phyloP scores from a whole-genome alignment of 2,797 vertebrate species.

The Phrynocephalus forsythii region DNA sequence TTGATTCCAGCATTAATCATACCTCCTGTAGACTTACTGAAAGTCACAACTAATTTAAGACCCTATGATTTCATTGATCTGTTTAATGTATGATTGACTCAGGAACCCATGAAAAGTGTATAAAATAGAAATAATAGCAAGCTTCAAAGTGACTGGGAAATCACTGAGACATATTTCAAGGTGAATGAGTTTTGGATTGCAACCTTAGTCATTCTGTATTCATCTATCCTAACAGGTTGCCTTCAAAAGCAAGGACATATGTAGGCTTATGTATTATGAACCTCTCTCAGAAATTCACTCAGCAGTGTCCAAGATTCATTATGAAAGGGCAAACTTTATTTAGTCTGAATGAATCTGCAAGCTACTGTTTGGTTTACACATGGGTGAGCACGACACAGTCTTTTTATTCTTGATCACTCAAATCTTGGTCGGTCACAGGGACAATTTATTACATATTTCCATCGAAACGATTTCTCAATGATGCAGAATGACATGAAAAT shows the following conservation, averaged over 20 bases:
- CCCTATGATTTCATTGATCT: not conserved
- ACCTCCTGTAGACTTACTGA: not conserved
- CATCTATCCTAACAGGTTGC: not conserved
- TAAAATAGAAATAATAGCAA: not conserved
- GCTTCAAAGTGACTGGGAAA: not conserved
- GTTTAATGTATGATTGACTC: not conserved
- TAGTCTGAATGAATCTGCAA: not conserved
- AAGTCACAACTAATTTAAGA: not conserved
- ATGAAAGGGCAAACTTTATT: not conserved
- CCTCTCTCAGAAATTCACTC: not conserved
- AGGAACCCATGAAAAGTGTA: not conserved
- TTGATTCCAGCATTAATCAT: not conserved
- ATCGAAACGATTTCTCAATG: not conserved
- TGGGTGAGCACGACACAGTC: not conserved
- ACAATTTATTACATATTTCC: not conserved
- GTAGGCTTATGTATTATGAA: not conserved
- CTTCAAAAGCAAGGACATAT: slow-evolving; percentile 8
- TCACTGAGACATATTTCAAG: not conserved
- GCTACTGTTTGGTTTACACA: not conserved
- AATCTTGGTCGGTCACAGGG: not conserved
- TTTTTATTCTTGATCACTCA: not conserved
- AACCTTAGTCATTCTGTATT: not conserved
- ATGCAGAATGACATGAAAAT: not conserved
- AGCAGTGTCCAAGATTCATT: not conserved
- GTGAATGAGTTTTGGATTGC: no score